Evolutionary conservation across 1,140 invertebrate genomes (phyloP), one percentile per base, ranked within the genome.

Genomic region (Heliconius hermathena): DNA sequence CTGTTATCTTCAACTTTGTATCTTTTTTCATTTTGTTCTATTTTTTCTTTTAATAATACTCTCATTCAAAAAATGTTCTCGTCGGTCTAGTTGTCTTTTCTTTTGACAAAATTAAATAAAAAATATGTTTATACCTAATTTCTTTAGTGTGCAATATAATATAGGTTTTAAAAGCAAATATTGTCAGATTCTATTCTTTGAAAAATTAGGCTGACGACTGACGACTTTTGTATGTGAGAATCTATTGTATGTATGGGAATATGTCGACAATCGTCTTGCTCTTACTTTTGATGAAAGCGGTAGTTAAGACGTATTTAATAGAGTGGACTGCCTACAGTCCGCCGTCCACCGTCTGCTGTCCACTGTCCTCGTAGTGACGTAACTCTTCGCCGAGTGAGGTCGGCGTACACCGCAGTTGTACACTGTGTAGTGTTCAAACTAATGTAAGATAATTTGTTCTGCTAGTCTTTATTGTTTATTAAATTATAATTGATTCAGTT

Each of bases 401-500:
- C 74, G 74, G 74, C 74, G 74, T 70, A 76, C 74, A 76, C 74
- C 57, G 74, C 54, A 41, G 52, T 33, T 6, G 20, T 22, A 2
- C 36, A 60, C 73, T 74, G 60, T 22, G 52, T 41, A 16, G 60
- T 46, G 74, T 46, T 76, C 74, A 46, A 70, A 71, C 38, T 66
- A 76, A 38, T 76, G 74, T 76, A 66, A 75, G n/a, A 74, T 74
- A 74, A 38, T 22, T 46, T 70, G 74, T 76, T 49, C 74, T 76
- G 16, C 74, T 76, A 76, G 74, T 76, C 74, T 70, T 70, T 76
- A 66, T 71, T 70, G 38, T 70, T 76, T 70, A 76, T 76, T 76
- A 76, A 76, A 76, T 76, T 76, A 76, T 76, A 76, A 76, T 49
- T 76, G 74, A 70, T 76, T 70, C 29, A 76, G 66, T 38, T 70